Base-by-base conservation (phyloP, 2,113 vertebrate genomes). In the Marmota monax region DNA sequence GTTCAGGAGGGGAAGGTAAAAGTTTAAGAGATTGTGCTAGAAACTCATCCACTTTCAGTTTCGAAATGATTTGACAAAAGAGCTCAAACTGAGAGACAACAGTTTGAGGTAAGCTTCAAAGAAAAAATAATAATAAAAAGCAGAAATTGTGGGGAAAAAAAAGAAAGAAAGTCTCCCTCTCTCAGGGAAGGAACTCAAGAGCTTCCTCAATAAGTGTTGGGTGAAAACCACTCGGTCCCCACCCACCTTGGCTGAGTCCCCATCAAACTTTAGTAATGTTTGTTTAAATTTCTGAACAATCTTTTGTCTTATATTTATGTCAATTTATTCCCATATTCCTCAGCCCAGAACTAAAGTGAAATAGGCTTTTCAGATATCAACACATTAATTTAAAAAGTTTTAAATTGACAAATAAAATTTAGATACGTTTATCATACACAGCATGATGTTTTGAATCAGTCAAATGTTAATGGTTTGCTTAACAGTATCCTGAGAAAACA, bases 391-490 rank as follows among this genome's bases (percentile, higher is more conserved):
- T 78, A 53, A 67, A 37, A 63, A 63, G 39, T 61, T 77, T 56
- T 76, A 78, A 45, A 18, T 39, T 42, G 27, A 78, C 25, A 69
- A 82, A 82, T 84, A 67, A 17, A 72, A 53, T 51, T 45, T 27
- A 45, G 51, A 32, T 67, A 70, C 48, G 27, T 70, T 58, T 76
- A 76, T 61, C 16, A 12, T 51, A 13, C 37, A 13, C 1, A 6
- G 37, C 34, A 37, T n/a, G 3, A 76, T 27, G 10, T 51, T 79
- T 78, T 78, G 23, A 77, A 29, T 73, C 18, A 4, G 25, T 65
- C 20, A 87, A 87, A 84, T 70, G 37, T 48, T 89, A 95, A 73
- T 61, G 9, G 16, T 61, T 90, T 92, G 39, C 39, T 72, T 84
- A 14, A 83, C 32, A n/a, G 4, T 58, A 82, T 86, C 29, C 56